Evolutionary conservation across 2,888 invertebrate species (phyloP).

Genomic region (Andrena minutula): DNA sequence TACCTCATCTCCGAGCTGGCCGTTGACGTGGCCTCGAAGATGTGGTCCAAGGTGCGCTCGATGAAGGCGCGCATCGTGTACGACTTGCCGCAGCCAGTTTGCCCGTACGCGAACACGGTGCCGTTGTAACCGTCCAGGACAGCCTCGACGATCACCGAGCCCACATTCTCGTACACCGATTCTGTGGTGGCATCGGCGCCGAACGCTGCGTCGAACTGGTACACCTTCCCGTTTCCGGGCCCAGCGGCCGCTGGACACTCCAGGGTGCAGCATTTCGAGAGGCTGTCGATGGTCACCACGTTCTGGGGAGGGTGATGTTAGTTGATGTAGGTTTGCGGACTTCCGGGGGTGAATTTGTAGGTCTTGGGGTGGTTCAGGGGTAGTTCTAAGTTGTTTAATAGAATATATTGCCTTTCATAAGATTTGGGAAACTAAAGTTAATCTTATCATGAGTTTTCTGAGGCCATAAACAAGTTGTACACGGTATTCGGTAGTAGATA

Average conservation of each 20-base stretch:
- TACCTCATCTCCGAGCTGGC: constrained; percentile 89
- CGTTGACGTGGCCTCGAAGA: constrained; percentile 94
- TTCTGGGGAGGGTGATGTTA: constrained; percentile 84
- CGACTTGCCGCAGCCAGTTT: constrained; percentile 96
- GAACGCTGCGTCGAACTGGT: constrained; percentile 93
- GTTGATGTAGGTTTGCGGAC: too few relatives aligned
- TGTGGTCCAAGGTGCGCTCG: constrained; percentile 93
- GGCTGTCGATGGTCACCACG: constrained; percentile 88
- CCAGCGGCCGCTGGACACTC: constrained; percentile 75
- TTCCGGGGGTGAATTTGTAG: too few relatives aligned
- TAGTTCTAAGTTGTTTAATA: too few relatives aligned
- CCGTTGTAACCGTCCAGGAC: constrained; percentile 97
- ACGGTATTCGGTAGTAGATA: too few relatives aligned
- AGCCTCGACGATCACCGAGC: constrained; percentile 87
- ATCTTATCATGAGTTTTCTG: too few relatives aligned
- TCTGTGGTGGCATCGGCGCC: constrained; percentile 92
- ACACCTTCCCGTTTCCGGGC: constrained; percentile 84
- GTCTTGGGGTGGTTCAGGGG: too few relatives aligned
- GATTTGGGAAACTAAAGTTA: too few relatives aligned
- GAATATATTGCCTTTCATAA: too few relatives aligned
- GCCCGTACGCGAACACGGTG: constrained; percentile 97
- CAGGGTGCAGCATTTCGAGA: constrained; percentile 86
- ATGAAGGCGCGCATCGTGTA: constrained; percentile 96
- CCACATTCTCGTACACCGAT: constrained; percentile 93
- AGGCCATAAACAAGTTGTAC: too few relatives aligned